Base-by-base conservation (phyloP, 2,113 vertebrate genomes). In the Dolichallabes microphthalmus region DNA sequence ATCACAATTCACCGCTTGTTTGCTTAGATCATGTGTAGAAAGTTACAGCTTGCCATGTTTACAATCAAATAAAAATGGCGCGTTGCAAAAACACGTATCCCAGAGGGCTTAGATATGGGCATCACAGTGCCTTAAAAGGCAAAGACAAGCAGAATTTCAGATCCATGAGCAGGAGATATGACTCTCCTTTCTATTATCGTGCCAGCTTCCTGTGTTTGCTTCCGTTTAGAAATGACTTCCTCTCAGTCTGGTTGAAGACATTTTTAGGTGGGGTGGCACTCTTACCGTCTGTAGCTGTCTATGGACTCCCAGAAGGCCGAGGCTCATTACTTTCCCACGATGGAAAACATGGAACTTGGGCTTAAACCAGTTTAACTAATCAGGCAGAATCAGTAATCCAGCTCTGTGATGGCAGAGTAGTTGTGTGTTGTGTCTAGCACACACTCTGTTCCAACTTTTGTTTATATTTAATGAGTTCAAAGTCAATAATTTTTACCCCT, bases 161-260 rank as follows among this genome's bases (percentile, higher is more conserved):
- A 87, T 82, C 60, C 87, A 82, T 27, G 22, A 84, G 81, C 22
- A 55, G 17, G 77, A 90, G 86, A 87, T 88, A 87, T 74, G 68
- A 58, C 85, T 89, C 87, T 91, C 82, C 88, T 90, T 91, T 87
- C 84, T n/a, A 68, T 78, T 92, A 93, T 93, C 89, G 80, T 87
- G 32, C n/a, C 60, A 83, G 76, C 90, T 94, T 93, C 92, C 92
- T 89, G 82, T 90, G 82, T 92, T 90, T 88, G 85, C 74, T 85
- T 88, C 79, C 90, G 85, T 90, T 89, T 85, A 90, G 84, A 94
- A 94, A 95, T 93, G 86, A 94, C 90, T 95, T 95, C 93, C 94
- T 95, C 95, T 93, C 94, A 93, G 92, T 89, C 86, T 82, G 92
- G 92, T 88, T 73, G 69, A 86, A 87, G 91, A 90, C 90, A 76